phyloP scores from a whole-genome alignment of 2,113 vertebrate species.

The Sclerurus mexicanus region DNA sequence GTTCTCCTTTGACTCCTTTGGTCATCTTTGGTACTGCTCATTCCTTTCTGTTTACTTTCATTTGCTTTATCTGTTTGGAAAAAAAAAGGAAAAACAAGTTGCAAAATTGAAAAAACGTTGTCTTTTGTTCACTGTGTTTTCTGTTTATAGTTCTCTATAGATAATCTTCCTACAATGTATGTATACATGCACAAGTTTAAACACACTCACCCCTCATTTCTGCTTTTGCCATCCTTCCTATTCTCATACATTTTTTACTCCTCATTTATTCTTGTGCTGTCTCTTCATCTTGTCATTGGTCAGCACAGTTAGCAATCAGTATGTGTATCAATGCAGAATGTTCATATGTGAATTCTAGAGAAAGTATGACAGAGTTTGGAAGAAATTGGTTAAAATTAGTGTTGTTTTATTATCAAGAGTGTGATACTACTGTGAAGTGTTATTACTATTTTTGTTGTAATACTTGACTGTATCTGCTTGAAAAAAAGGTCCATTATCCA shows the following conservation, averaged over 20 bases:
- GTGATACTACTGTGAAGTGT: background rate
- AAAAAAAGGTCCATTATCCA: background rate
- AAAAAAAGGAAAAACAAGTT: background rate
- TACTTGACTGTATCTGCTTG: background rate
- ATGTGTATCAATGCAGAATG: background rate
- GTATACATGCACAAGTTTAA: background rate
- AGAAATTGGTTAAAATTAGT: background rate
- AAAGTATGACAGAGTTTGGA: background rate
- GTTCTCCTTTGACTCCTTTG: background rate
- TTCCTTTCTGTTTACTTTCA: background rate
- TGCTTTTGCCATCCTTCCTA: background rate
- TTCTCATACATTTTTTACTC: background rate
- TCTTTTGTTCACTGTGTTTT: background rate
- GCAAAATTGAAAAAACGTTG: background rate
- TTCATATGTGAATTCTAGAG: background rate
- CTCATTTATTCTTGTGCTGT: background rate
- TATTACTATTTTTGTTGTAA: background rate
- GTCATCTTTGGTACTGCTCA: background rate
- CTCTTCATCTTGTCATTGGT: background rate
- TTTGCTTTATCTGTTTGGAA: background rate
- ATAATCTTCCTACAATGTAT: fast-evolving
- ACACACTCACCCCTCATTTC: background rate
- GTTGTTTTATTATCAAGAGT: background rate
- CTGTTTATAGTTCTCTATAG: background rate
- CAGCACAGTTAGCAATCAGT: background rate